phyloP scores from a whole-genome alignment of 2,888 invertebrate genomes.

The Fabriciana adippe region DNA sequence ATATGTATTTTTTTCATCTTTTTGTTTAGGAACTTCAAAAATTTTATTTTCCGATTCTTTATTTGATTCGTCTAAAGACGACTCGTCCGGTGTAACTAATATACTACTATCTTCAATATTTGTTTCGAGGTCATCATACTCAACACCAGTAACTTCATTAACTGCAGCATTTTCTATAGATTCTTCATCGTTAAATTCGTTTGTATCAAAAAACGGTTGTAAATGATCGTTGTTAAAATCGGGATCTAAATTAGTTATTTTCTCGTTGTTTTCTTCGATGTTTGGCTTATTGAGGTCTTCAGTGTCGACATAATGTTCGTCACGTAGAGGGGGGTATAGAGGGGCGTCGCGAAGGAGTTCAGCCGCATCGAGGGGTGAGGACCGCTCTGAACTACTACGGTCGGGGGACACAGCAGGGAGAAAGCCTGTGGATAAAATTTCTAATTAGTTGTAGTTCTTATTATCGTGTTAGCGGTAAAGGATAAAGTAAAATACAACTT shows the following conservation, averaged over 20 bases:
- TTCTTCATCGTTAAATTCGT: constrained; percentile 33
- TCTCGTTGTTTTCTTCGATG: constrained; percentile 39
- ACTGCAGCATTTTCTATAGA: constrained; percentile 33
- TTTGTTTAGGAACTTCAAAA: constrained; percentile 25
- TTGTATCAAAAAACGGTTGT: constrained; percentile 39
- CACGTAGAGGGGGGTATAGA: constrained; percentile 58
- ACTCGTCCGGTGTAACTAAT: constrained; percentile 50
- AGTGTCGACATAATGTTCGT: constrained; percentile 37
- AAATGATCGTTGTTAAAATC: constrained; percentile 31
- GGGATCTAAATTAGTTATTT: constrained; percentile 33
- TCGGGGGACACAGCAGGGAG: constrained; percentile 49
- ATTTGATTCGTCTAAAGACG: constrained; percentile 26
- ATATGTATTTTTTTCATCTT: constrained; percentile 17
- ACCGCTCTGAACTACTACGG: constrained; percentile 60
- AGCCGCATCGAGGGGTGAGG: constrained; percentile 54
- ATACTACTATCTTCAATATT: constrained; percentile 53
- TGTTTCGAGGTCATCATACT: constrained; percentile 51
- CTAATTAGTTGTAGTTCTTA: constrained; percentile 28
- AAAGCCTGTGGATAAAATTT: constrained; percentile 54
- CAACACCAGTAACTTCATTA: constrained; percentile 33
- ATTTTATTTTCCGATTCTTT: constrained; percentile 27
- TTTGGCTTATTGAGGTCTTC: constrained; percentile 40
- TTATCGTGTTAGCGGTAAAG: constrained; percentile 18
- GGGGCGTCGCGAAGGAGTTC: constrained; percentile 66
- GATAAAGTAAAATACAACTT: constrained; percentile 19